Percentiles rank a stretch among this genome's conserved stretches.
These are phyloP conservation scores for Helicolenus hilgendorfi DNA, from an alignment of 2,797 vertebrate species.

Conservation along the genomic window DNA sequence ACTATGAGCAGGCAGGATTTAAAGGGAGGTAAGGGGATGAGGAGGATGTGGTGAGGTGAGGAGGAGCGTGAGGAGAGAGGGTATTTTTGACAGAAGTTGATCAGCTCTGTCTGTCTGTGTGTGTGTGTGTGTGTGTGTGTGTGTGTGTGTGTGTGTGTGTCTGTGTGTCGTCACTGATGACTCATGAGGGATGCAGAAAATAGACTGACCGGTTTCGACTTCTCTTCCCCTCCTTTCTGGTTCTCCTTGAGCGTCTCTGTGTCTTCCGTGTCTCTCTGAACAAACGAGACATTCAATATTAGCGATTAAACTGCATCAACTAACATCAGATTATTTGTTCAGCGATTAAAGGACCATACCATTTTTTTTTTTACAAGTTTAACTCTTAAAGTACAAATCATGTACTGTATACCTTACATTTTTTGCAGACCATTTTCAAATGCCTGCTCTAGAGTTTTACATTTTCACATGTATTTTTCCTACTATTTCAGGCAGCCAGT, in stretches of 20 bases:
- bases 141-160: conserved; percentile 3
- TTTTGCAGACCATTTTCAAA: not conserved
- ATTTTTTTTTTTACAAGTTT: not conserved
- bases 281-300: not conserved
- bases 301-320: not conserved
- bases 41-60: conserved; percentile 17
- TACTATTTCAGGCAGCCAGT: not conserved
- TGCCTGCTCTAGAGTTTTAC: not conserved
- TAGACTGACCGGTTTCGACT: conserved; percentile 59
- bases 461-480: not conserved
- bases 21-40: not conserved
- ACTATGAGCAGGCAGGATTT: not conserved
- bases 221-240: conserved; percentile 53
- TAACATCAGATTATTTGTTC: not conserved
- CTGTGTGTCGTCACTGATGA: conserved; percentile 42
- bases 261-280: conserved; percentile 69
- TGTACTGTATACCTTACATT: not conserved
- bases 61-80: not conserved
- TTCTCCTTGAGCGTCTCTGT: conserved; percentile 38
- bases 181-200: conserved; percentile 36
- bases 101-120: too few species aligned
- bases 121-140: conserved; percentile 17
- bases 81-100: conserved; percentile 29
- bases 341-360: not conserved
- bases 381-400: not conserved